Conservation (phyloP, 2,888 invertebrate genomes). For the Drosophila diplacantha region DNA sequence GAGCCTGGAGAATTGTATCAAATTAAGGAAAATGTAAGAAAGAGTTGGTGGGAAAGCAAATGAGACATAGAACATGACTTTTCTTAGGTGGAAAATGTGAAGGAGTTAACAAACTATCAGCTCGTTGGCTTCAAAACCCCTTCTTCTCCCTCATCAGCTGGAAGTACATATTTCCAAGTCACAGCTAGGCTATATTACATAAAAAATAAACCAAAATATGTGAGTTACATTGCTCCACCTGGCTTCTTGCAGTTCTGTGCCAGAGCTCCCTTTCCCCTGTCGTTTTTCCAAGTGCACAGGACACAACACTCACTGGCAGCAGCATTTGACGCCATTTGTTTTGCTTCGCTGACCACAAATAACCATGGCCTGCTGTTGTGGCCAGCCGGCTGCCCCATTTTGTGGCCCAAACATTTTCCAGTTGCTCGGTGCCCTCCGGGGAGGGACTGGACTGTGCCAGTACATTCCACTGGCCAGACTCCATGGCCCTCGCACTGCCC, state of each 20-base stretch:
- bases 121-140: too few relatives aligned
- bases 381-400: slow-evolving; percentile 50
- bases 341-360: slow-evolving; percentile 69
- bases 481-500: slow-evolving; percentile 11
- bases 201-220: not conserved
- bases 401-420: slow-evolving; percentile 37
- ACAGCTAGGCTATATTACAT: not conserved
- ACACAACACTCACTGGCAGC: slow-evolving; percentile 26
- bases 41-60: too few relatives aligned
- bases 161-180: not conserved
- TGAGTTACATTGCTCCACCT: too few relatives aligned
- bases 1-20: not conserved
- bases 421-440: slow-evolving; percentile 5
- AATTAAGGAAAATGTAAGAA: too few relatives aligned
- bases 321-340: slow-evolving; percentile 66
- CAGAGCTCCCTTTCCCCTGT: rapidly evolving
- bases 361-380: slow-evolving; percentile 58
- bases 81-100: not conserved
- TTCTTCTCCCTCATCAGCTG: too few relatives aligned
- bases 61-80: not conserved
- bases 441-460: not conserved
- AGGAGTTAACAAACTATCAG: not conserved
- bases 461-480: slow-evolving; percentile 3
- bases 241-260: too few relatives aligned
- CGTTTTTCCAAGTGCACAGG: slow-evolving; percentile 12